Base-by-base conservation (phyloP, 1,140 invertebrate genomes). In the Drosophila mojavensis region DNA sequence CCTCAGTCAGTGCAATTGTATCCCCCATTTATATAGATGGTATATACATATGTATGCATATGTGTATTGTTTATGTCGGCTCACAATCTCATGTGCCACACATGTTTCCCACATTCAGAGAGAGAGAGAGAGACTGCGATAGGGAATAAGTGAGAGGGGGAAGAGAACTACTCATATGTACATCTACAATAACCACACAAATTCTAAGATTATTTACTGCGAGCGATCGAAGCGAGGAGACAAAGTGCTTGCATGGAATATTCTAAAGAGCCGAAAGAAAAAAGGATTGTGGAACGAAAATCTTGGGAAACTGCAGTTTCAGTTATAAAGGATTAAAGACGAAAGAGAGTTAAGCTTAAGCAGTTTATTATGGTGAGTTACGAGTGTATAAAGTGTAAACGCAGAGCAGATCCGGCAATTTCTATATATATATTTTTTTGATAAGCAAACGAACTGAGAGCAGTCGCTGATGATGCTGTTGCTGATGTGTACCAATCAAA, bases 71-170 rank as follows among this genome's bases (percentile, higher is more conserved):
- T 59, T 51, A 43, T 71, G 58, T 72, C 61, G 61, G 66, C 36
- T 62, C 43, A 67, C 80, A 76, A 75, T 88, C 79, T 79, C 76
- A 74, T 83, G 66, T 88, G 76, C 84, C 73, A 65, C 83, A 86
- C 72, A 88, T 88, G 83, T 86, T 88, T 66, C 65, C 65, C 41
- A 56, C 20, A 68, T 59, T 36, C 43, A 61, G 6, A 47, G 15
- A 17, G 43, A 2, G 43, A 43, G 4, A 43, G 11, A 43, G 28
- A 30, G 6, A 6, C 5, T 36, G 20, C 20, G 20, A 39, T 13
- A 56, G 43, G 17, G 43, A 17, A 9, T 15, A 1, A 47, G 43
- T 7, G 43, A 47, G 11, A 17, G 7, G 24, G n/a, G 9, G n/a
- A 20, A 47, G 7, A 39, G 36, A 17, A 5, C n/a, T 17, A 24